phyloP scores from a whole-genome alignment of 2,797 vertebrate genomes.

The Syngnathus rostellatus region DNA sequence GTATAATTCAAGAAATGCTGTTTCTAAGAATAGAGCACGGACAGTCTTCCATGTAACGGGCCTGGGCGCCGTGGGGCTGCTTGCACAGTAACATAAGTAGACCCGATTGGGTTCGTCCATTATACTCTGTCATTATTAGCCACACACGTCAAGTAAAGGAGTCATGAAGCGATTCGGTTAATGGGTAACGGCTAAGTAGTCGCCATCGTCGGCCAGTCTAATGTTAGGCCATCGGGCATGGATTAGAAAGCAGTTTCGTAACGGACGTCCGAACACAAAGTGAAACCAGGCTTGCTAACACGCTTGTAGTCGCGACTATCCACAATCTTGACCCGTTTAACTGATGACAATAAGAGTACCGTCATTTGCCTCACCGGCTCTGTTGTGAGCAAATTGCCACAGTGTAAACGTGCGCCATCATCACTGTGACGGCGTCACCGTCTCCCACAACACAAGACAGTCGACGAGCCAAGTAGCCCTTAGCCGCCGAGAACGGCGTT shows the following conservation, averaged over 20 bases:
- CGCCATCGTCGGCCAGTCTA: slow-evolving; percentile 38
- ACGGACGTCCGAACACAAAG: slow-evolving; percentile 23
- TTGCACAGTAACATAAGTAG: slow-evolving; percentile 10
- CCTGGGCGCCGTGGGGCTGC: slow-evolving; percentile 13
- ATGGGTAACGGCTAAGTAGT: slow-evolving; percentile 27
- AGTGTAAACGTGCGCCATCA: slow-evolving; percentile 66
- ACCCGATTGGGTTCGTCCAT: background rate
- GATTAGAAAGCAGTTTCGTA: slow-evolving; percentile 51
- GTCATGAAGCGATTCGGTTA: slow-evolving; percentile 10
- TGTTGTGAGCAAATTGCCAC: slow-evolving; percentile 45
- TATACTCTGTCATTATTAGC: background rate
- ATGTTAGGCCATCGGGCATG: slow-evolving; percentile 57
- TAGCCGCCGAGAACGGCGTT: slow-evolving; percentile 32
- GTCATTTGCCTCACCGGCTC: slow-evolving; percentile 21
- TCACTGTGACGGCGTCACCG: slow-evolving; percentile 62
- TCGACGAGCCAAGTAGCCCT: slow-evolving; percentile 54
- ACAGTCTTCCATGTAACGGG: slow-evolving; percentile 32
- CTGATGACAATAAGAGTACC: background rate
- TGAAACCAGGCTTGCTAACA: background rate
- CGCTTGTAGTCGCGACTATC: too few relatives aligned
- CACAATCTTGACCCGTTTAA: background rate
- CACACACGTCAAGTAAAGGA: slow-evolving; percentile 2
- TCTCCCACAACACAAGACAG: slow-evolving; percentile 62
- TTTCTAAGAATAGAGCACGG: slow-evolving; percentile 10
- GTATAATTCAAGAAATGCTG: background rate